phyloP scores from a whole-genome alignment of 2,797 vertebrate genomes.

The Balearica regulorum region DNA sequence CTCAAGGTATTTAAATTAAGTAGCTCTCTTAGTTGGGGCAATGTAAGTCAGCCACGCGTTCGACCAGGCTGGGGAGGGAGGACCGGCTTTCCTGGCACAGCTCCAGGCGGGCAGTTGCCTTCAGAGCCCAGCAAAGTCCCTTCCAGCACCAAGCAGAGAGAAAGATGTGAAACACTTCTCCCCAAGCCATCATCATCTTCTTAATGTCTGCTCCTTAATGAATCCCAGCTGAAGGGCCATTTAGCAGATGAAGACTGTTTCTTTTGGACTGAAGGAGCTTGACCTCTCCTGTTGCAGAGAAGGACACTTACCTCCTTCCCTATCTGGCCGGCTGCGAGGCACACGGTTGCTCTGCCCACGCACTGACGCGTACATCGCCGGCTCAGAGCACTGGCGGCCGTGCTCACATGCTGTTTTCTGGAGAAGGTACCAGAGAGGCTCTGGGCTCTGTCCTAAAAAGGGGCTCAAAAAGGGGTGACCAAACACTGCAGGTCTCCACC shows the following conservation, averaged over 20 bases:
- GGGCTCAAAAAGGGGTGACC: background rate
- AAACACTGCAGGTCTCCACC: background rate
- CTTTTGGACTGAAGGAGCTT: background rate
- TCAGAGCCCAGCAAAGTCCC: background rate
- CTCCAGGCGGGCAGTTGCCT: background rate
- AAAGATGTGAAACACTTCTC: background rate
- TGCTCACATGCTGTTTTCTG: fast-evolving
- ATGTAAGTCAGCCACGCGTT: background rate
- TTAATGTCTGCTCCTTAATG: background rate
- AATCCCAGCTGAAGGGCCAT: background rate
- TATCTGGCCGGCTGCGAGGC: fast-evolving
- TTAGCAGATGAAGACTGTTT: background rate
- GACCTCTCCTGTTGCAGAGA: background rate
- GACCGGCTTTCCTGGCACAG: background rate
- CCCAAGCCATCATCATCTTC: background rate
- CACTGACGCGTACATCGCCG: background rate
- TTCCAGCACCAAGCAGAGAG: background rate
- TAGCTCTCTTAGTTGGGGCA: background rate
- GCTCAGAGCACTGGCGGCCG: background rate
- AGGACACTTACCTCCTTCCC: background rate
- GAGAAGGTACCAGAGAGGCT: background rate
- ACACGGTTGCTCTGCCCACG: fast-evolving
- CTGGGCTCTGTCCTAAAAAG: background rate
- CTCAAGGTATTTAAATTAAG: background rate
- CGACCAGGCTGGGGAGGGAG: background rate